These are phyloP conservation scores for Diorhabda elongata DNA, from an alignment of 1,140 invertebrate species.

Conservation along the genomic window DNA sequence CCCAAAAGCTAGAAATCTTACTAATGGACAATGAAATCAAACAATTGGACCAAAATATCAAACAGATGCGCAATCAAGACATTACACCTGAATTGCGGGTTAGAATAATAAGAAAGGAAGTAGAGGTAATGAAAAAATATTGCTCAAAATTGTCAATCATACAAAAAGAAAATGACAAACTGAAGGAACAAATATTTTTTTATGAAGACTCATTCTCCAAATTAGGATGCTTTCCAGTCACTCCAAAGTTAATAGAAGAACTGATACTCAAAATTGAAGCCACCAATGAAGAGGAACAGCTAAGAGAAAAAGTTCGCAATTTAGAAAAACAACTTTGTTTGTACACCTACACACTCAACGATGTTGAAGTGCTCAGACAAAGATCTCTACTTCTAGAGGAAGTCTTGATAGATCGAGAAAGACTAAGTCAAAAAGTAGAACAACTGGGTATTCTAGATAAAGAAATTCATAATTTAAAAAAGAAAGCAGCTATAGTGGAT, in stretches of 20 bases:
- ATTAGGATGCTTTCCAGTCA: neutral
- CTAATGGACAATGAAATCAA: conserved; percentile 30
- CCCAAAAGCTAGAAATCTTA: neutral
- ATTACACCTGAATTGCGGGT: conserved; percentile 29
- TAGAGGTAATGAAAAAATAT: conserved; percentile 36
- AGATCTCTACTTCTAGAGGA: conserved; percentile 28
- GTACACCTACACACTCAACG: conserved; percentile 31
- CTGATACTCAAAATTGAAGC: conserved; percentile 25
- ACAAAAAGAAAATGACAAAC: conserved; percentile 32
- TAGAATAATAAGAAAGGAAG: conserved; percentile 33
- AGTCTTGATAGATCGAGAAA: conserved; percentile 26
- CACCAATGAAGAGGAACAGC: conserved; percentile 32
- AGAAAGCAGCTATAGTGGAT: conserved; percentile 21
- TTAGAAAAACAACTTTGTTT: conserved; percentile 30
- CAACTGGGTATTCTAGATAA: conserved; percentile 24
- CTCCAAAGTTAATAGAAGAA: conserved; percentile 1
- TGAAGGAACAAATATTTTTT: conserved; percentile 24
- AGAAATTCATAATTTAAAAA: conserved; percentile 13
- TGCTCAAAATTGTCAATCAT: conserved; percentile 34
- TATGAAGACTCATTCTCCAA: conserved; percentile 7
- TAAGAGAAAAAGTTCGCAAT: conserved; percentile 27
- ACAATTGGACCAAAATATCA: conserved; percentile 32
- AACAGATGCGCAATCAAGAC: conserved; percentile 23
- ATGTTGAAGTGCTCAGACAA: conserved; percentile 31
- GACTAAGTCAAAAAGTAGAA: conserved; percentile 29